These are phyloP conservation scores for Tragelaphus eurycerus DNA, from an alignment of 2,797 vertebrate genomes.

Conservation along the genomic window DNA sequence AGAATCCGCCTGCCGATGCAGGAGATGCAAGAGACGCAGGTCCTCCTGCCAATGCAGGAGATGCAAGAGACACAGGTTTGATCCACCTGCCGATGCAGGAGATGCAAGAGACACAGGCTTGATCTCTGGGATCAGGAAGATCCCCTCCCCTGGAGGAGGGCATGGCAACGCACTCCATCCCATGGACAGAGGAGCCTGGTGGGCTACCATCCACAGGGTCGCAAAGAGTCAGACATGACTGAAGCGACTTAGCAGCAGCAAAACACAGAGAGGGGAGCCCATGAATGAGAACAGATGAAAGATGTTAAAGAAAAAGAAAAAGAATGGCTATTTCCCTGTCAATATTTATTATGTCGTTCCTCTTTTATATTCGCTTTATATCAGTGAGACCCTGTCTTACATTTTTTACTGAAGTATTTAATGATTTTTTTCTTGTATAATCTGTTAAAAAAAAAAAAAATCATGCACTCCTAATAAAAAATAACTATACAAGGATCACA, in stretches of 20 bases:
- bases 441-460: neutral
- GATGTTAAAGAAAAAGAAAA: neutral
- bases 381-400: neutral
- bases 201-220: neutral
- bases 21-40: neutral
- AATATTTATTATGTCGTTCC: neutral
- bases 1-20: neutral
- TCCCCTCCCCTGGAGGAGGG: neutral
- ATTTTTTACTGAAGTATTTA: neutral
- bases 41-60: neutral
- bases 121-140: neutral
- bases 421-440: neutral
- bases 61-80: fast-evolving
- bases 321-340: neutral
- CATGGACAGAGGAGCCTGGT: neutral
- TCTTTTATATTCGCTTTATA: neutral
- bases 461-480: neutral
- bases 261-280: neutral
- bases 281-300: neutral
- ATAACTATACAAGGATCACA: neutral
- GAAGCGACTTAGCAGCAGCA: neutral
- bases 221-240: neutral
- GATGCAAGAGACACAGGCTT: neutral
- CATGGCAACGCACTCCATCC: neutral
- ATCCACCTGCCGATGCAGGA: neutral